Conservation (phyloP, 2,797 vertebrate species). For the Diceros bicornis region DNA sequence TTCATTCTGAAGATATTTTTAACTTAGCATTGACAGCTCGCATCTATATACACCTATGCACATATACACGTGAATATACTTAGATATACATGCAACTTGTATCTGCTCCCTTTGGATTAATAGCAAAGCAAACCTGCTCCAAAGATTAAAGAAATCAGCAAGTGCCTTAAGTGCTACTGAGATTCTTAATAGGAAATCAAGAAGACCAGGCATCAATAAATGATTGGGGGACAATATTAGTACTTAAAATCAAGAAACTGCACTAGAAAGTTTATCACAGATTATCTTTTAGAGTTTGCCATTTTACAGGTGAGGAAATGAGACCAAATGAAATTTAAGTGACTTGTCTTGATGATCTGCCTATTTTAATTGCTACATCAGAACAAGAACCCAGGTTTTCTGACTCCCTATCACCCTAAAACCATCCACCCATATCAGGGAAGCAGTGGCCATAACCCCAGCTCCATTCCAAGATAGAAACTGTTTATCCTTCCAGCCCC, state of each 20-base stretch:
- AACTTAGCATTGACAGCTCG: background rate
- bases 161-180: background rate
- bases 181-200: conserved; percentile 10
- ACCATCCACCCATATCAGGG: background rate
- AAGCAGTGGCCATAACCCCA: background rate
- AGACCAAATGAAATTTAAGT: conserved; percentile 19
- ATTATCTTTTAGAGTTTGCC: background rate
- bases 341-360: background rate
- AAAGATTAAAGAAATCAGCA: background rate
- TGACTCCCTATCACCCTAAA: background rate
- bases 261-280: background rate
- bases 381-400: background rate
- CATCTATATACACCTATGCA: background rate
- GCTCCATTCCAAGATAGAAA: background rate
- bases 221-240: background rate
- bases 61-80: background rate
- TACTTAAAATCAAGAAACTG: background rate
- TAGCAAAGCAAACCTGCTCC: background rate
- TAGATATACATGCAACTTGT: background rate
- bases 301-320: background rate
- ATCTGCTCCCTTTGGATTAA: background rate
- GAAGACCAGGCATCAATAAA: background rate
- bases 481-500: background rate
- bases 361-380: background rate
- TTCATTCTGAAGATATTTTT: conserved; percentile 48